phyloP scores from a whole-genome alignment of 2,113 vertebrate species.

The Menidia beryllina region DNA sequence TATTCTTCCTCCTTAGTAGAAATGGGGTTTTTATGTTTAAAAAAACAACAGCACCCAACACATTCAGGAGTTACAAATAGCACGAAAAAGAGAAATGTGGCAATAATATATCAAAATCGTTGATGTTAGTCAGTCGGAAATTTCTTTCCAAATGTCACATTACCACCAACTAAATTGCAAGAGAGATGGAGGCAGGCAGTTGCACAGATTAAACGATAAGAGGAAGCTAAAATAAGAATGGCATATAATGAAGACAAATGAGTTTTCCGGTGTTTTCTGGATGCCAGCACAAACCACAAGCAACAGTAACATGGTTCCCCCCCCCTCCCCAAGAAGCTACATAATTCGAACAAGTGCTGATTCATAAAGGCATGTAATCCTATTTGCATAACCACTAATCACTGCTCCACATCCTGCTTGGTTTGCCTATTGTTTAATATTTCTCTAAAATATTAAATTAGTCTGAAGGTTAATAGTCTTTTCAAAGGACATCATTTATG shows the following conservation, averaged over 20 bases:
- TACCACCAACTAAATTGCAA: constrained; percentile 2
- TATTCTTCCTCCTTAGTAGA: not conserved
- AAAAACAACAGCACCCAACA: too few relatives aligned
- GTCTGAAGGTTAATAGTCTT: not conserved
- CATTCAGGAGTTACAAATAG: too few relatives aligned
- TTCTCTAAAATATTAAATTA: not conserved
- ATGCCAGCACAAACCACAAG: constrained; percentile 10
- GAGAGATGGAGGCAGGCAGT: not conserved
- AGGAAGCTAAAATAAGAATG: not conserved
- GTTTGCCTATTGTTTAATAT: not conserved
- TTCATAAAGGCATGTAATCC: not conserved
- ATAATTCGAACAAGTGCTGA: not conserved
- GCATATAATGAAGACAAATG: constrained; percentile 52
- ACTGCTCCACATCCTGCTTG: not conserved
- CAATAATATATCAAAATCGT: too few relatives aligned
- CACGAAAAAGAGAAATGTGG: too few relatives aligned
- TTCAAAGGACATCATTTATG: not conserved
- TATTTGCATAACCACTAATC: not conserved
- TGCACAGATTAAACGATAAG: not conserved
- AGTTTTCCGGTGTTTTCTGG: constrained; percentile 31
- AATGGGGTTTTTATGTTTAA: not conserved
- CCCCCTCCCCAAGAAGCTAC: constrained; percentile 15
- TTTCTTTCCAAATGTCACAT: constrained; percentile 19
- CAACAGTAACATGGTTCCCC: constrained; percentile 43
- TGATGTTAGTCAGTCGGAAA: not conserved